Evolutionary conservation across 2,797 vertebrate species (phyloP).

Genomic region (Oophaga sylvatica): DNA sequence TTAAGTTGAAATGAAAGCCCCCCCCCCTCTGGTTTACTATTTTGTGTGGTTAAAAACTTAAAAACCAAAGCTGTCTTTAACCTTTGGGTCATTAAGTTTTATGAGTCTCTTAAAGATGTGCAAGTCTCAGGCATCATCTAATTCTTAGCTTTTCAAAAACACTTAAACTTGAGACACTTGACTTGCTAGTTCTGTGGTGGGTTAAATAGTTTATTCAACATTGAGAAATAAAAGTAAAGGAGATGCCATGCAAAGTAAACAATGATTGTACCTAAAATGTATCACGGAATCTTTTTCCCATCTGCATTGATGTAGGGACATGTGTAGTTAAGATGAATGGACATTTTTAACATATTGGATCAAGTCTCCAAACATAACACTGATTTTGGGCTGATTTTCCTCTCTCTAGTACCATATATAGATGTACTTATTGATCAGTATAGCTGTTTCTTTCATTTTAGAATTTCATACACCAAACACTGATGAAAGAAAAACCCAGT

Average conservation of each 20-base stretch:
- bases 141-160: conserved; percentile 1
- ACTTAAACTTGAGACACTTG: background rate
- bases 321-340: background rate
- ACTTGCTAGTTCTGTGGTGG: background rate
- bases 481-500: background rate
- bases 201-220: background rate
- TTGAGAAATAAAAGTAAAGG: background rate
- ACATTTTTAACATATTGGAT: background rate
- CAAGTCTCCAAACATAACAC: background rate
- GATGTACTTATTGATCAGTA: background rate
- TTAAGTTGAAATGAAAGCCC: conserved; percentile 54
- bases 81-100: conserved; percentile 40
- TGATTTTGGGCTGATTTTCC: background rate
- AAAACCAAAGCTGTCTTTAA: conserved; percentile 42
- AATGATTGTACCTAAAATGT: background rate
- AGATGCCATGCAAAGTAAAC: background rate
- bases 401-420: background rate
- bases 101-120: conserved; percentile 30
- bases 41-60: conserved; percentile 44
- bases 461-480: background rate
- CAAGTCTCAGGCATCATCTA: conserved; percentile 4
- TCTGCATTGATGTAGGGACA: background rate
- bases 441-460: background rate
- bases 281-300: background rate
- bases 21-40: conserved; percentile 40